These are phyloP conservation scores for Hydrolagus colliei DNA, from an alignment of 2,797 vertebrate species.

Conservation along the genomic window DNA sequence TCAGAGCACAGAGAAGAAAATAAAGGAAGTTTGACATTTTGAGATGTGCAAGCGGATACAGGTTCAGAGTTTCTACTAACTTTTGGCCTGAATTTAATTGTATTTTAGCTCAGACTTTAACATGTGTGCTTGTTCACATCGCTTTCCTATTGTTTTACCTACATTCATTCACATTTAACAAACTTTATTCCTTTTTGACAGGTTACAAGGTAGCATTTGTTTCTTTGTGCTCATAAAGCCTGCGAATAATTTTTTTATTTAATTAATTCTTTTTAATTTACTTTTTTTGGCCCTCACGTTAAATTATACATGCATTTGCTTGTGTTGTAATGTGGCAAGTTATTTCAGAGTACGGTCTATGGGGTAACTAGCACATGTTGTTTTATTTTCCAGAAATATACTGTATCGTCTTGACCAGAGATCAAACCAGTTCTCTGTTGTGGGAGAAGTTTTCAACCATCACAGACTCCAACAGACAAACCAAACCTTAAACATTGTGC, in stretches of 20 bases:
- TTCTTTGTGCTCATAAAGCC: neutral
- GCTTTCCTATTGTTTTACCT: neutral
- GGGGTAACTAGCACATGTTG: slow-evolving; percentile 27
- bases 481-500: slow-evolving; percentile 55
- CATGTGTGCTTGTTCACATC: neutral
- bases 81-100: neutral
- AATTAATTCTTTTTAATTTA: too few relatives aligned
- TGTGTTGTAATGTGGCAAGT: neutral
- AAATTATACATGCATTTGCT: too few relatives aligned
- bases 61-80: too few relatives aligned
- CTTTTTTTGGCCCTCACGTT: too few relatives aligned
- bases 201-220: neutral
- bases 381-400: slow-evolving; percentile 68
- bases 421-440: slow-evolving; percentile 66
- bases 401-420: slow-evolving; percentile 73
- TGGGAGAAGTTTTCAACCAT: slow-evolving; percentile 62
- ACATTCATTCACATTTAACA: neutral
- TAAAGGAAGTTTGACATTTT: too few relatives aligned
- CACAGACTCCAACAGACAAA: slow-evolving; percentile 52
- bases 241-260: too few relatives aligned
- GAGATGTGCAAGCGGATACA: too few relatives aligned
- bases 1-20: neutral
- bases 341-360: neutral
- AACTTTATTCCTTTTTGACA: neutral
- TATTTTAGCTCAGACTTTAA: neutral